Percentiles rank a stretch among this genome's conserved stretches.
Conservation (phyloP, 2,888 invertebrate genomes). For the Sphaerophoria taeniata region DNA sequence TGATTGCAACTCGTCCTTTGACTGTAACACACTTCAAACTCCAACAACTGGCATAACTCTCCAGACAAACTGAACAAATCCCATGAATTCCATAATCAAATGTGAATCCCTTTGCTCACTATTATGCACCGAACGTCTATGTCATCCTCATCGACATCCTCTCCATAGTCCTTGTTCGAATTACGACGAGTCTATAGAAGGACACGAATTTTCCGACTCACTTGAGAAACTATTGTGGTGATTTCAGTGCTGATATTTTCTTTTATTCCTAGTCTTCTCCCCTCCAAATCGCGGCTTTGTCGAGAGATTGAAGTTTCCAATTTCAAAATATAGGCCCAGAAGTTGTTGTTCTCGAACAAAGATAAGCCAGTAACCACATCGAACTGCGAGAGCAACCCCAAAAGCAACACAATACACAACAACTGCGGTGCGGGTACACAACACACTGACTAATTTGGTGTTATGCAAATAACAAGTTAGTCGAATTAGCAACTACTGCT, state of each 20-base stretch:
- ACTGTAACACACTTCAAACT: conserved; percentile 1
- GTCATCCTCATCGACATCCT: no score
- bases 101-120: conserved; percentile 22
- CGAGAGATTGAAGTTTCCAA: neutral
- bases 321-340: conserved; percentile 14
- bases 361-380: neutral
- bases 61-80: conserved; percentile 44
- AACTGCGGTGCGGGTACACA: no score
- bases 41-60: conserved; percentile 9
- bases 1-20: neutral
- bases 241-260: conserved; percentile 28
- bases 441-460: conserved; percentile 70
- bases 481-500: conserved; percentile 65
- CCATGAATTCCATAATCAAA: conserved; percentile 55
- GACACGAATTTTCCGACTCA: conserved; percentile 49
- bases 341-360: neutral
- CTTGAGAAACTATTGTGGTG: conserved; percentile 45
- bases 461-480: conserved; percentile 71
- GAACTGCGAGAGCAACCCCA: neutral
- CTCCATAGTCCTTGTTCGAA: no score
- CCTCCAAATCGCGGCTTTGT: conserved; percentile 1
- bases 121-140: neutral
- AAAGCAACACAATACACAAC: conserved; percentile 13
- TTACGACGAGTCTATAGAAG: neutral
- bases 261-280: neutral